A percentile compares a stretch with the other conserved stretches of the same genome.
phyloP scores from a whole-genome alignment of 2,113 vertebrate species.

The Chloropsis cyanopogon region DNA sequence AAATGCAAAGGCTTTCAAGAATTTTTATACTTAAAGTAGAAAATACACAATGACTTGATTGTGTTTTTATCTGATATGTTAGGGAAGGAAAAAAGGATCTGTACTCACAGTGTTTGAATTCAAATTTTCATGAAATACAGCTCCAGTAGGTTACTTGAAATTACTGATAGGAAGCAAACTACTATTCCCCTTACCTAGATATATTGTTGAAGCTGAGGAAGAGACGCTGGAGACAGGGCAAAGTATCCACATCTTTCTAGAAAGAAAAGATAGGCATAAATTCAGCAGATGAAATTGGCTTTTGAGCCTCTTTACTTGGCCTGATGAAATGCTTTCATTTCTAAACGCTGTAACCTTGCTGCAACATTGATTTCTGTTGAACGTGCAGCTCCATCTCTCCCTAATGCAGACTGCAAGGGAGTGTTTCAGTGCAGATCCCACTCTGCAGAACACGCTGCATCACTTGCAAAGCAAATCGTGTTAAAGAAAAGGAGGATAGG shows the following conservation, averaged over 20 bases:
- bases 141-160: not conserved
- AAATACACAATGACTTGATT: not conserved
- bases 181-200: slow-evolving; percentile 84
- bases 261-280: slow-evolving; percentile 72
- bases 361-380: slow-evolving; percentile 43
- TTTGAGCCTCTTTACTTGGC: slow-evolving; percentile 4
- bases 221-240: slow-evolving; percentile 91
- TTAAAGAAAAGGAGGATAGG: not conserved
- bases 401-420: slow-evolving; percentile 68
- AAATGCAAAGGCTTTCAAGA: not conserved
- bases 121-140: not conserved
- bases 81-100: not conserved
- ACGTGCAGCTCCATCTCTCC: slow-evolving; percentile 71
- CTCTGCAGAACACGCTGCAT: slow-evolving; percentile 76
- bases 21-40: not conserved
- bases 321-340: slow-evolving; percentile 18
- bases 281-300: slow-evolving; percentile 34
- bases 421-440: slow-evolving; percentile 74
- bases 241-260: slow-evolving; percentile 92
- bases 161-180: slow-evolving; percentile 33
- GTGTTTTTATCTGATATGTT: not conserved
- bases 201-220: slow-evolving; percentile 98
- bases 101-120: not conserved
- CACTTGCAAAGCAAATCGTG: slow-evolving; percentile 66
- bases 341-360: slow-evolving; percentile 75